Base-by-base conservation (phyloP, 2,797 vertebrate genomes). In the Pachyuromys duprasi region DNA sequence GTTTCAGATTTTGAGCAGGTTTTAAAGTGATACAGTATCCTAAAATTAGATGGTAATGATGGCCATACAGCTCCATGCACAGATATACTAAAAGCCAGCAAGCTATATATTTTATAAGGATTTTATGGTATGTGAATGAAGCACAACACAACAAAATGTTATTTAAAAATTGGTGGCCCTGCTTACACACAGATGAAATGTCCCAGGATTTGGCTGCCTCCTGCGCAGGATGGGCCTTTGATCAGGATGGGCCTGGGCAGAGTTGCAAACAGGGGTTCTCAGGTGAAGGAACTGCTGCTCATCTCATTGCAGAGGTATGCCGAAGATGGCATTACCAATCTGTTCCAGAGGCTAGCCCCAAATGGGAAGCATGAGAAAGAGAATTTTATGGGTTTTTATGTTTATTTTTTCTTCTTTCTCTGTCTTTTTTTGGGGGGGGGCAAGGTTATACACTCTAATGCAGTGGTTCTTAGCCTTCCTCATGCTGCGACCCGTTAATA, bases 271-370 rank as follows among this genome's bases (percentile, higher is more conserved):
- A 31, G 67, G 93, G 8, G 74, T 91, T 93, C 91, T 76, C 90
- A 93, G 92, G 91, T 86, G 75, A 95, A 93, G 90, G 76, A 96
- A 0, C 0, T 95, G 84, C 91, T 96, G 92, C 84, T 93, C 83
- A 79, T 65, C 94, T 93, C 83, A 79, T 65, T 93, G 96, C 81
- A 92, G 55, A 89, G 69, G 94, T 65, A 36, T n/a, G 42, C 55
- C 83, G 89, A 82, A 89, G n/a, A 93, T 18, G 88, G 80, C 90
- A 89, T 60, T 82, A 81, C 95, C 93, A 86, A 89, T 95, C 93
- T 95, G 95, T 95, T 94, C 95, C 96, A 95, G 89, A 89, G 91
- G 87, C 28, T 91, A 83, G 49, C 78, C n/a, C 93, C 96, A 98
- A 97, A 95, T 8, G 49, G 80, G 36, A 84, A n/a, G 75, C 78